Evolutionary conservation across 2,888 invertebrate species (phyloP).

Genomic region (Hypsopygia costalis): DNA sequence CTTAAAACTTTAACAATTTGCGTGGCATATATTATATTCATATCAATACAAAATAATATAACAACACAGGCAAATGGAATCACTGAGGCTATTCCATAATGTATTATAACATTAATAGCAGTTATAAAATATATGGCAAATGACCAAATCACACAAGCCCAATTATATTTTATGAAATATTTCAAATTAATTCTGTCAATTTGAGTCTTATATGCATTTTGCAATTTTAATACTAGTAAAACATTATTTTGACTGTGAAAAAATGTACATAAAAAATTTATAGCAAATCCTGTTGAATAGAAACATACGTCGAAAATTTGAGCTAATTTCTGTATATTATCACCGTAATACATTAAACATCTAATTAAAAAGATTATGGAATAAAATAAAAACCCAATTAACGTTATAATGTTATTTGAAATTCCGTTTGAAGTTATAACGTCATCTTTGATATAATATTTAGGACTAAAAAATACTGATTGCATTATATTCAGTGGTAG

Average conservation of each 20-base stretch:
- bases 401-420: not conserved
- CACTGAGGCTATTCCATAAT: not conserved
- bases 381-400: not conserved
- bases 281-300: not conserved
- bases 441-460: constrained; percentile 4
- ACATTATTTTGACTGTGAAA: not conserved
- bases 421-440: constrained; percentile 6
- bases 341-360: not conserved
- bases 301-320: not conserved
- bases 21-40: not conserved
- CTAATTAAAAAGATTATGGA: not conserved
- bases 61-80: not conserved
- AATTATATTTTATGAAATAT: not conserved
- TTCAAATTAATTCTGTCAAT: not conserved
- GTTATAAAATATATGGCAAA: not conserved
- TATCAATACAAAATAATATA: not conserved
- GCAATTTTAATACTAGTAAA: not conserved
- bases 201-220: not conserved
- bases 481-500: constrained; percentile 7
- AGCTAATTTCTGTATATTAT: not conserved
- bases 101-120: not conserved
- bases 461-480: constrained; percentile 2
- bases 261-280: not conserved
- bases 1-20: not conserved
- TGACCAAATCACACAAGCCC: not conserved